phyloP scores from a whole-genome alignment of 2,888 invertebrate species.

The Latrodectus hesperus region DNA sequence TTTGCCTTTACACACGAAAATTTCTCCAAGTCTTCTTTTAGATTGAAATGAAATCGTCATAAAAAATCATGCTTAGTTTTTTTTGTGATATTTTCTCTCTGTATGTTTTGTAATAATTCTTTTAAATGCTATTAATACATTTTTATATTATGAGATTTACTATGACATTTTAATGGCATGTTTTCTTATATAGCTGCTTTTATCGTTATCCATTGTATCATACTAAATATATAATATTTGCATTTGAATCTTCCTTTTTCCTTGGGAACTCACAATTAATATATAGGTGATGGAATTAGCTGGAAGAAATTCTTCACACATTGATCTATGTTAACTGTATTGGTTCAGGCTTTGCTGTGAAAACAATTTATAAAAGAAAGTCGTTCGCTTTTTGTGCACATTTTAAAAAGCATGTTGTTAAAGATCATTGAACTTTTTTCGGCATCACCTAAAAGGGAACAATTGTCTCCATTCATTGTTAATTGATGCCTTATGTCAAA shows the following conservation, averaged over 20 bases:
- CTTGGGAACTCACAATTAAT: slow-evolving; percentile 35
- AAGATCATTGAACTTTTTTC: slow-evolving; percentile 25
- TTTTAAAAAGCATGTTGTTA: slow-evolving; percentile 51
- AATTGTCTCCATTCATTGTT: slow-evolving; percentile 11
- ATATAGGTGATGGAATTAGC: slow-evolving; percentile 47
- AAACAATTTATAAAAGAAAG: slow-evolving; percentile 30
- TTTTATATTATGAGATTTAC: slow-evolving; percentile 34
- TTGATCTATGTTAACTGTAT: slow-evolving; percentile 24
- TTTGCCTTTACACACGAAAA: slow-evolving; percentile 52
- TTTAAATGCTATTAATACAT: slow-evolving; percentile 52
- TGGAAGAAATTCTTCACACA: slow-evolving; percentile 11
- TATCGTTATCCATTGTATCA: slow-evolving; percentile 4
- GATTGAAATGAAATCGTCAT: slow-evolving; percentile 14
- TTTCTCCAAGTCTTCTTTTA: slow-evolving; percentile 10
- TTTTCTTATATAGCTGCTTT: slow-evolving; percentile 50
- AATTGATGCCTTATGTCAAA: slow-evolving; percentile 3
- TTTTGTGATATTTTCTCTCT: slow-evolving; percentile 60
- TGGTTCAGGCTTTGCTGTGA: slow-evolving; percentile 36
- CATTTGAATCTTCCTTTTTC: neutral
- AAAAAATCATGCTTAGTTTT: slow-evolving; percentile 56
- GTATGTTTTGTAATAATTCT: slow-evolving; percentile 44
- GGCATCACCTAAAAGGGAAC: slow-evolving; percentile 29
- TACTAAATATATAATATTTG: slow-evolving; percentile 9
- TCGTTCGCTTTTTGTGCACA: slow-evolving; percentile 60
- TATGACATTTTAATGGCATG: slow-evolving; percentile 45